These are phyloP conservation scores for Ammodytes dubius DNA, from an alignment of 2,113 vertebrate genomes.

Conservation along the genomic window DNA sequence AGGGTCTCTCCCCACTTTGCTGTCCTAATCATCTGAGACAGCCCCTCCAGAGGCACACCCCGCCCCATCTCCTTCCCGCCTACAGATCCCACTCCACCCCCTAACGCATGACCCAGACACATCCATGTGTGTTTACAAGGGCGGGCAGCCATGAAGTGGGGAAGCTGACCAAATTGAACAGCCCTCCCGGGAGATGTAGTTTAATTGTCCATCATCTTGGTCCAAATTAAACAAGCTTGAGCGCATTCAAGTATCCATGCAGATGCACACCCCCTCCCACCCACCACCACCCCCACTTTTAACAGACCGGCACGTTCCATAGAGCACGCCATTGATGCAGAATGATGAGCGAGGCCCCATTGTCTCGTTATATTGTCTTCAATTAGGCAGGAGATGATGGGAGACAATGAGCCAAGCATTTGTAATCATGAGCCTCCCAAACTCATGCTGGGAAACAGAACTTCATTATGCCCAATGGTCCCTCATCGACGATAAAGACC, in stretches of 20 bases:
- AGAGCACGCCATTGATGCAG: constrained; percentile 73
- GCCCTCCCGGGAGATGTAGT: constrained; percentile 72
- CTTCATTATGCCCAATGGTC: constrained; percentile 83
- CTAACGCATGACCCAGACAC: constrained; percentile 77
- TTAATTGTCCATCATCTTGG: constrained; percentile 82
- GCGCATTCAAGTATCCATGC: constrained; percentile 56
- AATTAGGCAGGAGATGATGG: constrained; percentile 81
- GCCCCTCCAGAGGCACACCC: constrained; percentile 64
- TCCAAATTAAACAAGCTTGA: constrained; percentile 80
- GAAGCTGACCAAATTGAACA: constrained; percentile 79
- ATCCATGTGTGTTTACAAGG: constrained; percentile 75
- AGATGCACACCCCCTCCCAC: constrained; percentile 25
- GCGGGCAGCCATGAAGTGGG: constrained; percentile 64
- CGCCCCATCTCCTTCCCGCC: constrained; percentile 48
- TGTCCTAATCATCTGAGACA: constrained; percentile 79
- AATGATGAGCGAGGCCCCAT: constrained; percentile 76
- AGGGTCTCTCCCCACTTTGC: constrained; percentile 77
- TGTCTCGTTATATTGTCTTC: constrained; percentile 81
- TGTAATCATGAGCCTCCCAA: constrained; percentile 81
- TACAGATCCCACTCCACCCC: constrained; percentile 44
- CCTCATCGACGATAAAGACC: constrained; percentile 75
- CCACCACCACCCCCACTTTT: constrained; percentile 33
- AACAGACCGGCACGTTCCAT: constrained; percentile 77
- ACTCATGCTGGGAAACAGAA: constrained; percentile 80
- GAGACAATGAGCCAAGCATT: constrained; percentile 80